These are phyloP conservation scores for Dendroctonus valens DNA, from an alignment of 1,140 invertebrate genomes.

Conservation along the genomic window DNA sequence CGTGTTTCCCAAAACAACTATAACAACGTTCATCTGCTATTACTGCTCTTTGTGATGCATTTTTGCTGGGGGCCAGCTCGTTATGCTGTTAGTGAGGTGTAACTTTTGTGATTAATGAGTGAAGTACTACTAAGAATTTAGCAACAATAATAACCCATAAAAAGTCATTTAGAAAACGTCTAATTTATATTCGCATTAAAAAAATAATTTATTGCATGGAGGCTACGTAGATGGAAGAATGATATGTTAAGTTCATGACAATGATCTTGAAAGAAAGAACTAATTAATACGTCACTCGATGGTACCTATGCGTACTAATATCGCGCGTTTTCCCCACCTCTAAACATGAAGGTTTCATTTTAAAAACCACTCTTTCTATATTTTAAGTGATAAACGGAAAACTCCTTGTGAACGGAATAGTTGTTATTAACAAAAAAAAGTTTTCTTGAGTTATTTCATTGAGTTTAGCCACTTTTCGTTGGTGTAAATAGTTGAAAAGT, in stretches of 20 bases:
- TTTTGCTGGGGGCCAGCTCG: too few species aligned
- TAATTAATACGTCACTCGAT: slow-evolving; percentile 9
- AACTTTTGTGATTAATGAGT: too few species aligned
- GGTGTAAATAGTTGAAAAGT: neutral
- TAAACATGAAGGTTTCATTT: slow-evolving; percentile 11
- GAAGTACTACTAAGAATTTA: too few species aligned
- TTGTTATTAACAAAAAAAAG: neutral
- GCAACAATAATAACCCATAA: too few species aligned
- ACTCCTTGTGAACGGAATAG: slow-evolving; percentile 5
- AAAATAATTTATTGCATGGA: neutral
- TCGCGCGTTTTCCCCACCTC: slow-evolving; percentile 7
- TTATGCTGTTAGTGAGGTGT: too few species aligned
- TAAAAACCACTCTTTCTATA: slow-evolving; percentile 20
- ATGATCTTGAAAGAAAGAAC: slow-evolving; percentile 19
- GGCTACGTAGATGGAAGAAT: neutral
- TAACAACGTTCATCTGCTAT: too few species aligned
- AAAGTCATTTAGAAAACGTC: too few species aligned
- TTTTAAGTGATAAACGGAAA: slow-evolving; percentile 8
- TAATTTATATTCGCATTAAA: too few species aligned
- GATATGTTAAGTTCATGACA: slow-evolving; percentile 3
- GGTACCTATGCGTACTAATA: neutral
- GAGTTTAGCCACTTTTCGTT: neutral
- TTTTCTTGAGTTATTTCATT: neutral
- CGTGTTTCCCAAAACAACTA: too few species aligned
- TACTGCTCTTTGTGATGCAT: too few species aligned